Conservation (phyloP, 2,113 vertebrate genomes). For the Litocranius walleri region DNA sequence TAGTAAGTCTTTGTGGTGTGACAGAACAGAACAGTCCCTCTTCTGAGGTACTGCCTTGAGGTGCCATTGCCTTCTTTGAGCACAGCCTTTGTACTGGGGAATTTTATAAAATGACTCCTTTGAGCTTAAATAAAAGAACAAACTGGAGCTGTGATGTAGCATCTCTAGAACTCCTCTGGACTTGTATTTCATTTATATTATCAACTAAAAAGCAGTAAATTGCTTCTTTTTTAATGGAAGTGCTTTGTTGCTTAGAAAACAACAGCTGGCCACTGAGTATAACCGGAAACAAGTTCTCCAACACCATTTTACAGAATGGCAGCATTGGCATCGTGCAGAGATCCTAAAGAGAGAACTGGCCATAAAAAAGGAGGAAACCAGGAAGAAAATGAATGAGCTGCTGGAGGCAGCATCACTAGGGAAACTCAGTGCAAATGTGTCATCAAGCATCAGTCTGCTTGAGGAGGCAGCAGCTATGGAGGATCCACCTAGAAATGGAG, state of each 20-base stretch:
- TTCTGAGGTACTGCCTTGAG: conserved; percentile 12
- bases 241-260: conserved; percentile 80
- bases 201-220: background rate
- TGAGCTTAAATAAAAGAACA: background rate
- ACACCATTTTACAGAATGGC: conserved; percentile 86
- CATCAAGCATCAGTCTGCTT: background rate
- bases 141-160: background rate
- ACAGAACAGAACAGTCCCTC: background rate
- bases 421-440: conserved; percentile 56
- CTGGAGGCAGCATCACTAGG: conserved; percentile 82
- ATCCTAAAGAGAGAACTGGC: conserved; percentile 80
- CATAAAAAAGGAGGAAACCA: conserved; percentile 84
- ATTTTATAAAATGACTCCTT: background rate
- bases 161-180: background rate
- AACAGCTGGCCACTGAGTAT: conserved; percentile 83
- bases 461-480: background rate
- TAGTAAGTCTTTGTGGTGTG: background rate
- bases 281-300: conserved; percentile 83
- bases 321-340: conserved; percentile 82
- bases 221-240: conserved; percentile 30
- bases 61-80: background rate
- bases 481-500: conserved; percentile 42
- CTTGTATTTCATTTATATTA: conserved; percentile 5
- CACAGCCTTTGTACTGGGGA: background rate
- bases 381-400: conserved; percentile 88